Base-by-base conservation (phyloP, 2,113 vertebrate species). In the Speoplatyrhinus poulsoni region DNA sequence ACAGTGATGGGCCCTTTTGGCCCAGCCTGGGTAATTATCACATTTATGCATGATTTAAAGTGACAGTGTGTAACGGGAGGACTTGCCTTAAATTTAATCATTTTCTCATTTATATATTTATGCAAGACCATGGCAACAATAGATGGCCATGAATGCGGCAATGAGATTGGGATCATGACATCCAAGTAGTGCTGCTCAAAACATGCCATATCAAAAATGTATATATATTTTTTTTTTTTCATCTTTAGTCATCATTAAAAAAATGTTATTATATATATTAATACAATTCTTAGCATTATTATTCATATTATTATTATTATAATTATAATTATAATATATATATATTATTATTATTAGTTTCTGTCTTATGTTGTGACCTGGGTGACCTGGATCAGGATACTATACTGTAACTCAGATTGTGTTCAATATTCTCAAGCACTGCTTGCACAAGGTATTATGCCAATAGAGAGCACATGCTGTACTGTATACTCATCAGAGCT, bases 31-130 rank as follows among this genome's bases (percentile, higher is more conserved):
- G 83, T 91, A 91, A 91, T 93, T 91, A 92, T 91, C 89, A 91
- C 91, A 84, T 92, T 91, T 88, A 87, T 86, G 87, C 85, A 87
- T 91, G 90, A 93, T 92, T 91, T 90, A 91, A 91, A 79, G 70
- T 17, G 89, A 91, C 90, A 89, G 82, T 85, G 83, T 85, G 82
- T 76, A 80, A 85, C 79, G 78, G 82, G 81, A 85, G 79, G 82
- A 82, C 84, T 88, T 83, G 82, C 86, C 84, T 89, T 80, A 89
- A 90, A 91, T 92, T 84, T 79, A 90, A 91, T 92, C 79, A 89
- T 90, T 90, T 87, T 81, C 81, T 73, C 87, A 89, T 91, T 80
- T 87, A 87, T 91, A 87, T 85, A 92, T 92, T 89, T 91, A 92
- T 92, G 89, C 88, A 88, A 87, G 88, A 73, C 75, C 90, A 26